Evolutionary conservation across 2,888 invertebrate genomes (phyloP), one percentile per base, ranked within the genome.

Genomic region (Notocelia uddmanniana): DNA sequence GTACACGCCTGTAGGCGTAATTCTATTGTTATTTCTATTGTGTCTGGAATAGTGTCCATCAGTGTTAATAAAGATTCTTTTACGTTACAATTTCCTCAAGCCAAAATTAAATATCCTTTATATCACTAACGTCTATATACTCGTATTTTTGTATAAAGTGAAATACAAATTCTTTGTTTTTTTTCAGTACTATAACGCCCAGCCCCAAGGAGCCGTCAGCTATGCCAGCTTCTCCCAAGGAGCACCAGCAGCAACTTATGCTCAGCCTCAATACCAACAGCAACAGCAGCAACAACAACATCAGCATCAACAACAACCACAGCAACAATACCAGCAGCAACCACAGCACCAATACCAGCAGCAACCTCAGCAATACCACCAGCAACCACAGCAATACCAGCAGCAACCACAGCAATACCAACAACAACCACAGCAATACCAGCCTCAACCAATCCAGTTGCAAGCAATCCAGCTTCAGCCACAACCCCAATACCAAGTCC

Each of bases 221-320:
- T 92, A 87, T 76, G 85, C 91, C 1, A 89, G 85, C 60, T 90
- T 88, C 74, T 84, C 88, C 0, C 86, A 85, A 66, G 84, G 84
- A 48, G 81, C 86, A 21, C 81, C 83, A 3, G 34, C 75, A 0
- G 79, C 75, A 1, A 48, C 74, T 9, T 73, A 72, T 13, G 68
- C 67, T 26, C 73, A 72, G 10, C 67, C 34, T 34, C 59, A 66
- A 54, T 48, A 31, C n/a, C 68, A 41, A 0, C 73, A 69, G 21
- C 68, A 55, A 41, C 73, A 68, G 15, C 64, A 57, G n/a, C 76
- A 76, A 26, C 48, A 37, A 41, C 74, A 76, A 10, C 74, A 69
- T 41, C 48, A 54, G 31, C 71, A 73, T n/a, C 41, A 45, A 23
- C 75, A 76, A 18, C 73, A 34, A 0, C 71, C 57, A 10, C 70